Conservation (phyloP, 2,797 vertebrate species). For the Amniataba percoides region DNA sequence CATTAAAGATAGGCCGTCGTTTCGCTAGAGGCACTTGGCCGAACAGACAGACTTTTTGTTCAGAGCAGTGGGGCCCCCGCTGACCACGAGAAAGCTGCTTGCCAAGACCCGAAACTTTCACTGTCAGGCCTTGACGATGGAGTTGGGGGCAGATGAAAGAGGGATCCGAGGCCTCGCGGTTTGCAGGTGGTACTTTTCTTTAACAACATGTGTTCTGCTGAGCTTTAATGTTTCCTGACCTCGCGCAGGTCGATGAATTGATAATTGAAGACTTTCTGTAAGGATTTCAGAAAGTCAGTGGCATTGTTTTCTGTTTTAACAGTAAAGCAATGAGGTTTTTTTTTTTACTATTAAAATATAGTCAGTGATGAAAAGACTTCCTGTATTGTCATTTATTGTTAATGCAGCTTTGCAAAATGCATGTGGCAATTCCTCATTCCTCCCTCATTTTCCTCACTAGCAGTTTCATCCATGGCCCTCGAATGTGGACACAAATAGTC, state of each 20-base stretch:
- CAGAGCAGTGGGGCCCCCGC: conserved; percentile 46
- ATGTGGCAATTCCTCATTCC: not conserved
- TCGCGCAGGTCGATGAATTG: not conserved
- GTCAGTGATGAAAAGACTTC: no score
- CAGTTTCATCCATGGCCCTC: not conserved
- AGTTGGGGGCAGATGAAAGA: conserved; percentile 56
- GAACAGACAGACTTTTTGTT: conserved; percentile 63
- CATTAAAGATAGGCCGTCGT: conserved; percentile 36
- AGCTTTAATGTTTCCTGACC: conserved; percentile 19
- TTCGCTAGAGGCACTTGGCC: conserved; percentile 26
- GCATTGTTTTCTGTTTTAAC: not conserved
- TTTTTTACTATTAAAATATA: not conserved
- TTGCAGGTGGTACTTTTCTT: conserved; percentile 50
- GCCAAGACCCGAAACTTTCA: conserved; percentile 51
- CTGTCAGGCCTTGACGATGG: conserved; percentile 40
- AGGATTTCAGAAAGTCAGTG: not conserved
- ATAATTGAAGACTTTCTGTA: conserved; percentile 6
- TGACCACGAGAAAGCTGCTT: conserved; percentile 37
- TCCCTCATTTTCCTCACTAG: no score
- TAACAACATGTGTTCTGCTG: not conserved
- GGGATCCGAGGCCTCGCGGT: conserved; percentile 5
- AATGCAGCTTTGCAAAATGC: not conserved
- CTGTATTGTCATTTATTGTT: not conserved
- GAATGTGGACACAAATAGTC: not conserved
- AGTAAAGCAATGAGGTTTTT: not conserved